Percentiles rank a stretch among this genome's conserved stretches.
Evolutionary conservation across 2,113 vertebrate genomes (phyloP).

Genomic region (Paradoxurus hermaphroditus): DNA sequence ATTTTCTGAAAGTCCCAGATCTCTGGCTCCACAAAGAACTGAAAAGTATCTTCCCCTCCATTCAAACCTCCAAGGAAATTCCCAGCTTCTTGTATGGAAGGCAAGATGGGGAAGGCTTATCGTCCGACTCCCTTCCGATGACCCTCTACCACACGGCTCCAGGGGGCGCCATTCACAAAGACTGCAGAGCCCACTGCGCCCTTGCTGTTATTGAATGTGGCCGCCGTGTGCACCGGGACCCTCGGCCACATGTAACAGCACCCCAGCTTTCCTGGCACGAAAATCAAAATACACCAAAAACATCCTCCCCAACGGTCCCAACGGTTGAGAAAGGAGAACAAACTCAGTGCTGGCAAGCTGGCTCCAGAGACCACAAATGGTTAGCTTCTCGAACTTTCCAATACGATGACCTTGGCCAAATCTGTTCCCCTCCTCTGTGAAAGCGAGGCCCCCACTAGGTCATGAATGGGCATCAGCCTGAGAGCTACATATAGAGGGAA

Average conservation of each 20-base stretch:
- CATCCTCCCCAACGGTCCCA: not conserved
- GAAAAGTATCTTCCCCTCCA: not conserved
- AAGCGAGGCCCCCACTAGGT: not conserved
- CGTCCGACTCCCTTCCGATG: fast-evolving
- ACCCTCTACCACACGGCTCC: not conserved
- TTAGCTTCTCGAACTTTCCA: not conserved
- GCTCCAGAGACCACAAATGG: not conserved
- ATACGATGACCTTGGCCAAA: not conserved
- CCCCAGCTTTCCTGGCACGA: not conserved
- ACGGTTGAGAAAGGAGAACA: not conserved
- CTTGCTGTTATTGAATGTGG: not conserved
- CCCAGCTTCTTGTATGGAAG: not conserved
- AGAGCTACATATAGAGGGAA: not conserved
- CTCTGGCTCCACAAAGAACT: not conserved
- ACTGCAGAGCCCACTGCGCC: not conserved
- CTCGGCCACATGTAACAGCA: not conserved
- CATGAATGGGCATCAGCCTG: not conserved
- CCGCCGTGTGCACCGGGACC: fast-evolving
- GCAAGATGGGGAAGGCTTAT: not conserved
- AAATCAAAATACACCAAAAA: not conserved
- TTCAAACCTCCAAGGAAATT: not conserved
- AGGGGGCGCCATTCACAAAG: not conserved
- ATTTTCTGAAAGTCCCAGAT: not conserved
- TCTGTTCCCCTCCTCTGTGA: not conserved
- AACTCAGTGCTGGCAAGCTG: not conserved